phyloP scores from a whole-genome alignment of 1,140 invertebrate genomes.

The Zophobas morio region DNA sequence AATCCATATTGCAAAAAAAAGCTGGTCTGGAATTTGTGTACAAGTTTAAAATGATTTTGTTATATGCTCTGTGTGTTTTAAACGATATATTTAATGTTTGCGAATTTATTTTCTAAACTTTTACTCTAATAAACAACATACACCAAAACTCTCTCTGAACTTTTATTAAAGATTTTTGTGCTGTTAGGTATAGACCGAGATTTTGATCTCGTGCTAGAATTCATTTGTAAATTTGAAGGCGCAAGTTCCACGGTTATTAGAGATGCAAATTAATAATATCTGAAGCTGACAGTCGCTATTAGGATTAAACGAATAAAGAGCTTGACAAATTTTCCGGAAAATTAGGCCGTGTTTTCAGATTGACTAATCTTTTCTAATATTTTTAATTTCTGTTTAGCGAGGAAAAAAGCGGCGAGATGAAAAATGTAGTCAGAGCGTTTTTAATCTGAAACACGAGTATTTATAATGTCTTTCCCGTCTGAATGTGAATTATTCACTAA shows the following conservation, averaged over 20 bases:
- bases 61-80: too few relatives aligned
- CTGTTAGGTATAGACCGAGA: background rate
- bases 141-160: too few relatives aligned
- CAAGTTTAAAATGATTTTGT: too few relatives aligned
- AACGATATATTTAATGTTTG: too few relatives aligned
- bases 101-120: too few relatives aligned
- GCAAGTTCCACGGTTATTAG: conserved; percentile 23
- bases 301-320: conserved; percentile 44
- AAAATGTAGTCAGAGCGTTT: conserved; percentile 4
- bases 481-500: conserved; percentile 11
- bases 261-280: conserved; percentile 46
- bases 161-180: too few relatives aligned
- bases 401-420: background rate
- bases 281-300: conserved; percentile 45
- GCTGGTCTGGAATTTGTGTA: too few relatives aligned
- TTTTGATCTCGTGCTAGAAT: conserved; percentile 19
- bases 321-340: conserved; percentile 45
- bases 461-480: conserved; percentile 1
- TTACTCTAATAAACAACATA: too few relatives aligned
- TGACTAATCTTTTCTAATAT: conserved; percentile 36
- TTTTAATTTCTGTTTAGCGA: conserved; percentile 23
- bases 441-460: conserved; percentile 16
- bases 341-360: conserved; percentile 38
- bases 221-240: conserved; percentile 18
- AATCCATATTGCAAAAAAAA: too few relatives aligned